These are phyloP conservation scores for Scaptomyza hsui DNA, from an alignment of 1,140 invertebrate genomes.

Conservation along the genomic window DNA sequence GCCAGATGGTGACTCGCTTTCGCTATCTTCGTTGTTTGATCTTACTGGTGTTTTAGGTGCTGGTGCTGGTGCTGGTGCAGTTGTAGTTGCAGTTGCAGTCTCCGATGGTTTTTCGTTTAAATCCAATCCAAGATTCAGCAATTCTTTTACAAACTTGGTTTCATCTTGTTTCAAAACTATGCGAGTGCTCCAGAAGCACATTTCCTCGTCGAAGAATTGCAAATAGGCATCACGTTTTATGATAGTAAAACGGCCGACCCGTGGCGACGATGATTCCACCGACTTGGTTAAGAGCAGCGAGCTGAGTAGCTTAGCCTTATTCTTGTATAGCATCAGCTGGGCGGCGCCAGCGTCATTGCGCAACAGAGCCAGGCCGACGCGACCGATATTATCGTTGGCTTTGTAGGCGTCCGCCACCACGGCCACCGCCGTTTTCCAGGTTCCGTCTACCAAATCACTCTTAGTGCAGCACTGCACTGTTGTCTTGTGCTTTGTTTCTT, in stretches of 20 bases:
- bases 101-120: background rate
- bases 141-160: conserved; percentile 24
- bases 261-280: background rate
- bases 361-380: conserved; percentile 67
- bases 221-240: conserved; percentile 53
- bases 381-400: conserved; percentile 36
- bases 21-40: conserved; percentile 12
- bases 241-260: background rate
- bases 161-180: conserved; percentile 51
- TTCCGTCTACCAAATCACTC: background rate
- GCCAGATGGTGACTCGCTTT: conserved; percentile 17
- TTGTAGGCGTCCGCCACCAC: conserved; percentile 57
- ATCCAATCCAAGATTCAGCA: background rate
- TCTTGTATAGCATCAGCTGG: conserved; percentile 67
- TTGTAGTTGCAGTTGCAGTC: background rate
- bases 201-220: conserved; percentile 65
- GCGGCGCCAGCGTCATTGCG: conserved; percentile 8
- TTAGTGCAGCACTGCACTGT: background rate
- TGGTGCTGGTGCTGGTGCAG: background rate
- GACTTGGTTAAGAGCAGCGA: conserved; percentile 32
- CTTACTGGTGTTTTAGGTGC: background rate
- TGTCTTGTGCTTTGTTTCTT: background rate
- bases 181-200: conserved; percentile 64
- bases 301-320: conserved; percentile 21
- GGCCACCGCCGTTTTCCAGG: conserved; percentile 52